Base-by-base conservation (phyloP, 2,797 vertebrate genomes). In the Taeniopygia guttata region DNA sequence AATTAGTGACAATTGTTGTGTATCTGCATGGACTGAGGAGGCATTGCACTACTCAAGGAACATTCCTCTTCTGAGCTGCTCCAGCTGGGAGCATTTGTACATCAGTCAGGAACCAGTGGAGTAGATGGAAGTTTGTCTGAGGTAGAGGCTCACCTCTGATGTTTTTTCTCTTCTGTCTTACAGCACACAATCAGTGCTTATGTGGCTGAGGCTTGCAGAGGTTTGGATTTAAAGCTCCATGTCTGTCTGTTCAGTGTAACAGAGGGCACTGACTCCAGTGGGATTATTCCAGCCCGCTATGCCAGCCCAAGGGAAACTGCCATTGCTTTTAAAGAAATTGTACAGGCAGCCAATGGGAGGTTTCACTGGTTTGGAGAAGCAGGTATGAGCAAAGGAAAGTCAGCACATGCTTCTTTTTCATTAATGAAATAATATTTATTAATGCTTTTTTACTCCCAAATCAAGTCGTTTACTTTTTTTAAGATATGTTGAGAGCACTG, bases 321-420 rank as follows among this genome's bases (percentile, higher is more conserved):
- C 3, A 3, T 0, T 1, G 89, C 96, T 70, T 96, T 98, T 73
- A 97, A 93, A 43, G 93, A 97, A 26, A 68, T 98, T 56, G 97
- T 97, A 1, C 96, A 58, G 56, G 92, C 95, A n/a, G 91, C 96
- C 12, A 81, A 73, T 0, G 98, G 98, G 23, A 98, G 98, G 36
- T 98, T 99, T 87, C 98, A 98, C 64, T 98, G 98, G 98, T 98
- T 98, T 96, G 98, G 97, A 85, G 98, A 98, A 83, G 97, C 96
- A 95, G 98, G 98, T 99, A 86, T 30, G 89, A 51, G 56, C n/a
- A 51, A 66, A 81, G 46, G n/a, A 36, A 81, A 51, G 43, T 40
- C 63, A 88, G 25, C 13, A 40, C 4, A 5, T 54, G 4, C 5
- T 95, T 36, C 13, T 80, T 68, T 69, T 59, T 55, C 22, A 27